These are phyloP conservation scores for Ligdia adustata DNA, from an alignment of 2,888 invertebrate genomes.

Conservation along the genomic window DNA sequence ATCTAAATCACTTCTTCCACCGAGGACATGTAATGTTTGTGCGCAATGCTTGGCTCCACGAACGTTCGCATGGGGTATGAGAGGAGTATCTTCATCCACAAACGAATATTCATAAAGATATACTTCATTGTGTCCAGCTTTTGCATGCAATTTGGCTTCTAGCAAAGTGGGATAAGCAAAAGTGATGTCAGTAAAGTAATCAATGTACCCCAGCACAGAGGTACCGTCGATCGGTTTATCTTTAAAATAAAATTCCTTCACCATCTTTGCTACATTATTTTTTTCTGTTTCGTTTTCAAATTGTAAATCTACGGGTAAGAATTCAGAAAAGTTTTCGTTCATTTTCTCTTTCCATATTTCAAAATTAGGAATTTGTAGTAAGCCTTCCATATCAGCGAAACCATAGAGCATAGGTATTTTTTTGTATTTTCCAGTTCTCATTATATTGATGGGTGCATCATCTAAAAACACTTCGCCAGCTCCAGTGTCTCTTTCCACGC, in stretches of 20 bases:
- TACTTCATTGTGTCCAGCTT: constrained; percentile 51
- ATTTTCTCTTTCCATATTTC: constrained; percentile 48
- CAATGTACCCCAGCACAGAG: constrained; percentile 45
- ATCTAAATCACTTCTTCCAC: constrained; percentile 24
- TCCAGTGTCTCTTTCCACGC: constrained; percentile 44
- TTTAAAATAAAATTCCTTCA: constrained; percentile 58
- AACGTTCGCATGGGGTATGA: constrained; percentile 42
- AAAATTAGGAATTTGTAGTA: constrained; percentile 36
- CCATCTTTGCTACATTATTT: constrained; percentile 40
- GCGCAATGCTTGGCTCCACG: constrained; percentile 48
- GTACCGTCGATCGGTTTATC: constrained; percentile 40
- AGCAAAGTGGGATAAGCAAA: constrained; percentile 46
- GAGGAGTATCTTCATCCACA: constrained; percentile 40
- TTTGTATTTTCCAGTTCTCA: constrained; percentile 45
- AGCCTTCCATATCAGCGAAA: constrained; percentile 52
- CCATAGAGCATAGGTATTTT: constrained; percentile 57
- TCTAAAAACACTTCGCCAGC: constrained; percentile 42
- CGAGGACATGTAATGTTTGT: constrained; percentile 43
- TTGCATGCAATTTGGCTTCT: constrained; percentile 43
- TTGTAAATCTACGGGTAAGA: constrained; percentile 54
- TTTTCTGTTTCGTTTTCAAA: constrained; percentile 48
- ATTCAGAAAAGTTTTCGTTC: constrained; percentile 56
- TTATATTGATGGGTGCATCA: constrained; percentile 49
- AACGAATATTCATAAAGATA: constrained; percentile 58
- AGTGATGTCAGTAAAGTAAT: constrained; percentile 61